These are phyloP conservation scores for Nerophis ophidion DNA, from an alignment of 2,113 vertebrate genomes.

Conservation along the genomic window DNA sequence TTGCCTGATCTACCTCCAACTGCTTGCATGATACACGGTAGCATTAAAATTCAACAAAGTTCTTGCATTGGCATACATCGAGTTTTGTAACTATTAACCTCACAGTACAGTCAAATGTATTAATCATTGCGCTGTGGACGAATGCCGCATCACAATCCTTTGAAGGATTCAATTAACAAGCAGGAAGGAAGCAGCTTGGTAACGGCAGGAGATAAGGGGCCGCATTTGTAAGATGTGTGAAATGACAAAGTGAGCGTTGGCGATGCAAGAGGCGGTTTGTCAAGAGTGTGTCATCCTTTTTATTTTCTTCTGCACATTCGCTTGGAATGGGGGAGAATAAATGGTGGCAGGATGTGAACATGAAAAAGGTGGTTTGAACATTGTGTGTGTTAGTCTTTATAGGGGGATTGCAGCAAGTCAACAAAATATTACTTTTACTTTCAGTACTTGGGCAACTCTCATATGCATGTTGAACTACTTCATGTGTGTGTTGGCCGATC, in stretches of 20 bases:
- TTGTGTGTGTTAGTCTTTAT: background rate
- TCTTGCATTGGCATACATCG: no score
- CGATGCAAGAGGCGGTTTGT: constrained; percentile 26
- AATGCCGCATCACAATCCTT: constrained; percentile 31
- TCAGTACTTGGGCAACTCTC: no score
- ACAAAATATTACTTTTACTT: no score
- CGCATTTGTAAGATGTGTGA: constrained; percentile 27
- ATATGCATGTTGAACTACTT: no score
- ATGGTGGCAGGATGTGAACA: background rate
- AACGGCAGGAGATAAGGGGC: constrained; percentile 18
- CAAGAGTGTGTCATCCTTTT: constrained; percentile 10
- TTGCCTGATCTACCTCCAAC: no score
- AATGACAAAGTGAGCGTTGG: constrained; percentile 32
- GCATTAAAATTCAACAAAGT: no score
- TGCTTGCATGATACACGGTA: no score
- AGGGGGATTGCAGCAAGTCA: constrained; percentile 5
- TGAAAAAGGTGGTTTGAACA: constrained; percentile 10
- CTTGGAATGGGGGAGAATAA: constrained; percentile 17
- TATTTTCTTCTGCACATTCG: background rate
- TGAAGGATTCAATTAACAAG: constrained; percentile 46
- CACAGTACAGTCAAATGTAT: constrained; percentile 1
- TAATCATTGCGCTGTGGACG: constrained; percentile 48
- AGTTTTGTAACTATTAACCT: no score
- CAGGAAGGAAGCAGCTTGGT: constrained; percentile 30
- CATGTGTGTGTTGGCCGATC: no score